Evolutionary conservation across 2,888 invertebrate genomes (phyloP), one percentile per base, ranked within the genome.

Genomic region (Macaria liturata): DNA sequence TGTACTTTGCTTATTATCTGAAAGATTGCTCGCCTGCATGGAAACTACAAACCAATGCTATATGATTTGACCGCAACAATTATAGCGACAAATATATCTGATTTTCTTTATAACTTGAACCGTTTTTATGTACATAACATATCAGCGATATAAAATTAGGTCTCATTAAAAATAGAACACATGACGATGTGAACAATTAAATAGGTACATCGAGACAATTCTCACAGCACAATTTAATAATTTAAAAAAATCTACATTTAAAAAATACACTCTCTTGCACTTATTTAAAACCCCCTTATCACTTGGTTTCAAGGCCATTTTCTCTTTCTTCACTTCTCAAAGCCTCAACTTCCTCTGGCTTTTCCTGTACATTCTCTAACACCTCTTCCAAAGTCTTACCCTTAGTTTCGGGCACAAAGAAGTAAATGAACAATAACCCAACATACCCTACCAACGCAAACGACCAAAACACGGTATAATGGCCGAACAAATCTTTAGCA

Each of bases 341-440:
- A 9, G 76, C 70, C 31, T 80, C 74, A 6, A 64, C 74, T 62
- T 86, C 88, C 0, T 77, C 70, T 3, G 57, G 64, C 45, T 72
- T 78, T 30, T 84, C 81, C 57, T 92, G 88, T 42, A 94, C 78
- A 54, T 92, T 88, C 63, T 93, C 92, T 64, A 94, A 93, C 32
- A 95, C 94, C 58, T 94, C 93, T 63, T 93, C 86, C 60, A 95
- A 80, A 0, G 94, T 93, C 69, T 94, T 94, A 0, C 93, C 93
- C 70, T 92, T 94, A 0, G 94, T 94, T 74, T 95, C 94, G 1
- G 94, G 94, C 3, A 94, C 93, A 58, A 86, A 81, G 51, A 92
- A 88, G 61, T 88, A 84, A 46, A 94, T 92, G 67, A 94, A 94
- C n/a, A 91, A 69, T 4, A 94, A 79, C 0, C 94, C 94, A 0